Evolutionary conservation across 2,113 vertebrate species (phyloP).

Genomic region (Meles meles): DNA sequence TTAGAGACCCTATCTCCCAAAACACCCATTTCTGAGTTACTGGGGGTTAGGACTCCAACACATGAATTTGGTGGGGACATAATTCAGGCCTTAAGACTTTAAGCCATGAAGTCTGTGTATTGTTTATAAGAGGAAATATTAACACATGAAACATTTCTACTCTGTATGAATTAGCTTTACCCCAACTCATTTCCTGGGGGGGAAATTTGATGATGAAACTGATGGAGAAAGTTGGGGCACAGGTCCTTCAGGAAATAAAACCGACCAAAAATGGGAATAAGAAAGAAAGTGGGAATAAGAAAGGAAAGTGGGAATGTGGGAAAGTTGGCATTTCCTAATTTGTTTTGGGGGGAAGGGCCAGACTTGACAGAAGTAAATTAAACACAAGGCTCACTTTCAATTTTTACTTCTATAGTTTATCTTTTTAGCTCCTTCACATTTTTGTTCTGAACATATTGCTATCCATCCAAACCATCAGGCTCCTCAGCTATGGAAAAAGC

Average conservation of each 20-base stretch:
- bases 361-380: slow-evolving; percentile 25
- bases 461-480: background rate
- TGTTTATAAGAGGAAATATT: background rate
- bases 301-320: no score
- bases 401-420: background rate
- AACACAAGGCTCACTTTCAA: background rate
- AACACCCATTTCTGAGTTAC: background rate
- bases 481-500: background rate
- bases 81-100: background rate
- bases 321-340: background rate
- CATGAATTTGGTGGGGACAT: background rate
- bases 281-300: background rate
- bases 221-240: background rate
- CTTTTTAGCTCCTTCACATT: background rate
- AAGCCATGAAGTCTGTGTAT: background rate
- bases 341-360: background rate
- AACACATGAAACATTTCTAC: background rate
- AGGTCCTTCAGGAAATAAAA: slow-evolving; percentile 1
- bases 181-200: background rate
- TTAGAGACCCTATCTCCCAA: background rate
- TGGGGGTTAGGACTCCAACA: background rate
- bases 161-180: background rate
- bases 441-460: slow-evolving; percentile 1
- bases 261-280: background rate
- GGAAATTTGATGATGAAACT: background rate